These are phyloP conservation scores for Macrophya annulata DNA, from an alignment of 2,888 invertebrate genomes.

Conservation along the genomic window DNA sequence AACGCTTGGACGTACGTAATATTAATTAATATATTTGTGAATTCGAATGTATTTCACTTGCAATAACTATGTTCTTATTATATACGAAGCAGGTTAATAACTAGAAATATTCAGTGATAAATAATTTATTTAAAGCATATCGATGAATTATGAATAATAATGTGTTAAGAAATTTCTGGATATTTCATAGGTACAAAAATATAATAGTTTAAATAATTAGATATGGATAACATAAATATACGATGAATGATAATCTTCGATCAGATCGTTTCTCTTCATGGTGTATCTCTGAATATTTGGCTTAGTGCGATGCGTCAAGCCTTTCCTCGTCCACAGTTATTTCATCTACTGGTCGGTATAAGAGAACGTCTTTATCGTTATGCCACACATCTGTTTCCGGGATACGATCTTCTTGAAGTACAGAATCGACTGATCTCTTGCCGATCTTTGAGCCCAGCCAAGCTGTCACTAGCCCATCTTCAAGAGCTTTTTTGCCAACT, in stretches of 20 bases:
- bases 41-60: too few relatives aligned
- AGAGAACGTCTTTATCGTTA: slow-evolving; percentile 12
- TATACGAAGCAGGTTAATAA: not conserved
- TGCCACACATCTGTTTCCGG: slow-evolving; percentile 15
- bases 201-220: not conserved
- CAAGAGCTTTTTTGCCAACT: slow-evolving; percentile 51
- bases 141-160: not conserved
- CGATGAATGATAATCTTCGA: not conserved
- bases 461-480: slow-evolving; percentile 48
- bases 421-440: slow-evolving; percentile 35
- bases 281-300: not conserved
- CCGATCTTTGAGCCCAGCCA: slow-evolving; percentile 37
- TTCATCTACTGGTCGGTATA: slow-evolving; percentile 22
- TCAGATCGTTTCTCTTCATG: not conserved
- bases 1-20: not conserved
- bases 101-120: not conserved
- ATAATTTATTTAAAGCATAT: slow-evolving; percentile 2
- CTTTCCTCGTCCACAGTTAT: not conserved
- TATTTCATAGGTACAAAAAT: not conserved
- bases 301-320: not conserved
- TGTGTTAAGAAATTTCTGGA: not conserved
- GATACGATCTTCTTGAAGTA: not conserved
- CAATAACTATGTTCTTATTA: too few relatives aligned
- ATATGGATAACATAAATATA: not conserved
- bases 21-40: too few relatives aligned